Evolutionary conservation across 2,113 vertebrate genomes (phyloP).

Genomic region (Pangasianodon gigas): DNA sequence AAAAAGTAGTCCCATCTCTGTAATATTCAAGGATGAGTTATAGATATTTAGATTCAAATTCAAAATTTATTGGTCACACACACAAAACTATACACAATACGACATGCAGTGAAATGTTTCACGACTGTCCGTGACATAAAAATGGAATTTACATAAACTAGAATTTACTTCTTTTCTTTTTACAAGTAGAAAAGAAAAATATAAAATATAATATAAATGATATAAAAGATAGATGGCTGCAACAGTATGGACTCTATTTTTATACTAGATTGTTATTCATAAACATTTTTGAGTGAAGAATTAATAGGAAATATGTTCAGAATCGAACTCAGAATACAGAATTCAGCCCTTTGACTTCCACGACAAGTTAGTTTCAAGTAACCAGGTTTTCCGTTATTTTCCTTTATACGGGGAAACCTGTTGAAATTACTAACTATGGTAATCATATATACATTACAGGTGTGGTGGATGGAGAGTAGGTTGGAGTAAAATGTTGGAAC

Average conservation of each 20-base stretch:
- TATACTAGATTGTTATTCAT: background rate
- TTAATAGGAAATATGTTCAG: background rate
- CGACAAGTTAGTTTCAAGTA: background rate
- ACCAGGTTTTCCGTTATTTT: background rate
- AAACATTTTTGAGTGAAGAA: background rate
- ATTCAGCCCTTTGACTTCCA: background rate
- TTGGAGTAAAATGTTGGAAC: background rate
- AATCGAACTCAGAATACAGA: background rate
- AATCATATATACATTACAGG: background rate
- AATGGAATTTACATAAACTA: too few relatives aligned
- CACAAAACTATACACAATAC: too few relatives aligned
- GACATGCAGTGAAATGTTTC: too few relatives aligned
- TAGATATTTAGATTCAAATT: background rate
- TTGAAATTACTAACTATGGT: background rate
- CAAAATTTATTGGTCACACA: too few relatives aligned
- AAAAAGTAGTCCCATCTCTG: background rate
- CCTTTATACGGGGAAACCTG: too few relatives aligned
- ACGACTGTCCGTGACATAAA: too few relatives aligned
- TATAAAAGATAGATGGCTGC: background rate
- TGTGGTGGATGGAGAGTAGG: background rate
- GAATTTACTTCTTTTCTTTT: too few relatives aligned
- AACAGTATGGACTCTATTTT: background rate
- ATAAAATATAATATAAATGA: too few relatives aligned
- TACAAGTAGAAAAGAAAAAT: too few relatives aligned
- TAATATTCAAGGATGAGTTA: background rate